Base-by-base conservation (phyloP, 2,888 invertebrate genomes). In the Polietes domitor region DNA sequence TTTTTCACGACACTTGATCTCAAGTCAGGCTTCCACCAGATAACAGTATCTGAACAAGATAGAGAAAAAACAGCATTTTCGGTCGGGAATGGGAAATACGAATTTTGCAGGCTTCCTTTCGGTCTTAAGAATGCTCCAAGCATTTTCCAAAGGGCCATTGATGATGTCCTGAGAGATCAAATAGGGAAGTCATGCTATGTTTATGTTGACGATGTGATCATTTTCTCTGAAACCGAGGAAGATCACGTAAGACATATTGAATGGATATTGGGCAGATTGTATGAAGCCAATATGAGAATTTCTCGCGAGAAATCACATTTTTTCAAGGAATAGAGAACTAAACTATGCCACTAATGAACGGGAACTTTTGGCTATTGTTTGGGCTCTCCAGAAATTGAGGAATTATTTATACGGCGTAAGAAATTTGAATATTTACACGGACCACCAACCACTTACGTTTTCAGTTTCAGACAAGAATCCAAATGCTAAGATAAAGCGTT, bases 351-450 rank as follows among this genome's bases (percentile, higher is more conserved):
- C 75, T 63, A 21, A 4, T n/a, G n/a, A 50, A 50, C 50, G 37
- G 1, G 37, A 37, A 9, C 37, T 37, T 10, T 12, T 37, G 7
- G 88, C 88, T 0, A n/a, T n/a, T n/a, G n/a, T n/a, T n/a, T n/a
- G 89, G 89, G 89, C 89, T 0, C 81, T 88, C 1, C 89, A 91
- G 84, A n/a, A n/a, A n/a, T 89, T 91, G 12, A 78, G 89, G 50
- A 89, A 89, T 4, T 91, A 90, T 53, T 41, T 92, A 4, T 91
- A 90, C 58, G 91, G 90, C 1, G 86, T n/a, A 32, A 87, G 26
- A n/a, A 50, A 50, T 50, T 12, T 50, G 2, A 7, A 12, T n/a
- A 50, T 50, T 50, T 50, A 50, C 12, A 50, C 50, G 5, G 85
- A 82, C 73, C 79, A 85, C 43, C 76, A 84, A 32, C 76, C 76